Evolutionary conservation across 1,140 invertebrate species (phyloP).

Genomic region (Coelopa frigida): DNA sequence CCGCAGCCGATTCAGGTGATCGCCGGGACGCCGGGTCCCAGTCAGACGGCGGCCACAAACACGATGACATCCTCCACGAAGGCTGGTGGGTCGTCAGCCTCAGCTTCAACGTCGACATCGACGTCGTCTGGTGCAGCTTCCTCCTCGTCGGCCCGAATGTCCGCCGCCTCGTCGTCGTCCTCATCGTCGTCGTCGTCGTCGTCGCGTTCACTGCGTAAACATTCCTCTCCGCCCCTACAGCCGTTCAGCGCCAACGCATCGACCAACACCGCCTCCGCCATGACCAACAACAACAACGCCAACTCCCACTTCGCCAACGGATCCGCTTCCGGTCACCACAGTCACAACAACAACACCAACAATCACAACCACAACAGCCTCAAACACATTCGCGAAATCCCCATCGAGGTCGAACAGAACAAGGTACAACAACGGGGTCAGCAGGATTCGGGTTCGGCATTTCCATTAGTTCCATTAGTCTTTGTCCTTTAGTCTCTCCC

Average conservation of each 20-base stretch:
- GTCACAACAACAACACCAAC: constrained; percentile 17
- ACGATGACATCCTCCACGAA: constrained; percentile 11
- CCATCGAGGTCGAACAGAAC: constrained; percentile 42
- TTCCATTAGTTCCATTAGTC: background rate
- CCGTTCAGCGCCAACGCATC: constrained; percentile 21
- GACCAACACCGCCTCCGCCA: constrained; percentile 17
- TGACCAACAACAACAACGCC: constrained; percentile 7
- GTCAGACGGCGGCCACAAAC: constrained; percentile 14
- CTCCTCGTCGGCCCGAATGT: constrained; percentile 6
- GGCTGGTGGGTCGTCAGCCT: constrained; percentile 6
- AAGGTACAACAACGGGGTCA: constrained; percentile 22
- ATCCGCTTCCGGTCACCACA: constrained; percentile 3
- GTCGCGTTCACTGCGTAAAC: constrained; percentile 40
- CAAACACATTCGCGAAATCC: constrained; percentile 41
- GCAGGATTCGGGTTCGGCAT: too few relatives aligned
- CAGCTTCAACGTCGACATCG: constrained; percentile 21
- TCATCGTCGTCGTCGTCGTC: constrained; percentile 23
- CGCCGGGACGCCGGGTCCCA: constrained; percentile 13
- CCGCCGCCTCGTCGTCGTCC: constrained; percentile 16
- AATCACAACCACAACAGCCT: constrained; percentile 2
- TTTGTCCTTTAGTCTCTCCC: background rate
- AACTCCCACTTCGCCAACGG: background rate
- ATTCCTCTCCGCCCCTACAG: constrained; percentile 38
- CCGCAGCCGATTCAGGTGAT: constrained; percentile 39
- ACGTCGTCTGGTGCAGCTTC: constrained; percentile 18